Evolutionary conservation across 1,140 invertebrate species (phyloP).

Genomic region (Plutomurus gul): DNA sequence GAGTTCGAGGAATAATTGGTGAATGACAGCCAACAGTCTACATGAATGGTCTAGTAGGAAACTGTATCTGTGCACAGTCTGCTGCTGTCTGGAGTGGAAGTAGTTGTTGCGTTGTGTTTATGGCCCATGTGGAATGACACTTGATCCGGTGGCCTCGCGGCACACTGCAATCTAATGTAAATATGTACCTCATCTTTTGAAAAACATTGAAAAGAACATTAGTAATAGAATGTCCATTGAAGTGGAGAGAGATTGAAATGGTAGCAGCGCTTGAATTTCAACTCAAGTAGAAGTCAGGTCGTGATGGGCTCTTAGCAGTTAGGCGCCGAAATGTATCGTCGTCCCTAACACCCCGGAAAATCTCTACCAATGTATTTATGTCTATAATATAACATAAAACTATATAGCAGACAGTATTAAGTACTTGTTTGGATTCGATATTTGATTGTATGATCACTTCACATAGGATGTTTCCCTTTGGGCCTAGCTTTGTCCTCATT

Average conservation of each 20-base stretch:
- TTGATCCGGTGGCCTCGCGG: neutral
- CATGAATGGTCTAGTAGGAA: too few relatives aligned
- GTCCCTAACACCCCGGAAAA: slow-evolving; percentile 13
- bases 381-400: too few relatives aligned
- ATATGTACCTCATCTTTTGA: neutral
- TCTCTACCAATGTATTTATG: neutral
- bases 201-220: slow-evolving; percentile 7
- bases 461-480: slow-evolving; percentile 6
- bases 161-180: neutral
- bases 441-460: neutral
- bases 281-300: slow-evolving; percentile 5
- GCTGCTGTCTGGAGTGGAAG: too few relatives aligned
- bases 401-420: too few relatives aligned
- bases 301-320: neutral
- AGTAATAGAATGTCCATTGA: neutral
- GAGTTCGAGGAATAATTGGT: neutral
- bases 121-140: neutral
- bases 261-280: slow-evolving; percentile 5
- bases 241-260: slow-evolving; percentile 14
- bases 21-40: too few relatives aligned
- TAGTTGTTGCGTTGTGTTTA: too few relatives aligned
- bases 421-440: slow-evolving; percentile 8
- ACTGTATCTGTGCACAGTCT: neutral
- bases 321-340: too few relatives aligned
- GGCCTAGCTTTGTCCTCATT: slow-evolving; percentile 29